Evolutionary conservation across 2,888 invertebrate species (phyloP).

Genomic region (Agrilus mali): DNA sequence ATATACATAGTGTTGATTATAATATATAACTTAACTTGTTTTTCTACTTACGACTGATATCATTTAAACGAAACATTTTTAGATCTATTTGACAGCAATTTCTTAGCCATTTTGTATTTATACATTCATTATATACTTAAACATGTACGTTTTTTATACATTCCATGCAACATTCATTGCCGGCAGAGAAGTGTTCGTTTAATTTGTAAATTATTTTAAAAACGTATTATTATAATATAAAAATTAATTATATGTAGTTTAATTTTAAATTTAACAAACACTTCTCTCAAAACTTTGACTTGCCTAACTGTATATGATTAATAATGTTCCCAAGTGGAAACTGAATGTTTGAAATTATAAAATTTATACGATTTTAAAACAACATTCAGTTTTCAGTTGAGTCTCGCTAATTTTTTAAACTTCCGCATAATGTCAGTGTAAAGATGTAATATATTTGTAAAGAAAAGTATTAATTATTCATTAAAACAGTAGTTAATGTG

Average conservation of each 20-base stretch:
- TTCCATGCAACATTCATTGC: no score
- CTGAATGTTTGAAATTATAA: not conserved
- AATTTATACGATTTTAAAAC: slow-evolving; percentile 5
- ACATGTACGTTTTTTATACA: no score
- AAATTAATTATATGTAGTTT: no score
- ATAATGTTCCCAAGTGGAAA: slow-evolving; percentile 2
- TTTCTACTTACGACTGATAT: no score
- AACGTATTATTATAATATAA: no score
- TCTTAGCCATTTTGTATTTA: no score
- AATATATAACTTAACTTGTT: not conserved
- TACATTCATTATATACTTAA: no score
- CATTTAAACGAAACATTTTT: not conserved
- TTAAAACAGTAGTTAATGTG: not conserved
- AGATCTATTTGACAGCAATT: not conserved
- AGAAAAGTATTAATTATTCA: slow-evolving; percentile 22
- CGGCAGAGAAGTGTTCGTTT: no score
- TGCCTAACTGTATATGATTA: no score
- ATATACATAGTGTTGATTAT: slow-evolving; percentile 3
- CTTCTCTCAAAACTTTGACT: no score
- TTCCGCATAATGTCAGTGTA: slow-evolving; percentile 29
- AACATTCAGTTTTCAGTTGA: slow-evolving; percentile 4
- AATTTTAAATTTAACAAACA: no score
- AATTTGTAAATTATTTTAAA: no score
- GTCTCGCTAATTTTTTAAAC: slow-evolving; percentile 19
- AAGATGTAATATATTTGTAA: slow-evolving; percentile 38